Percentiles rank a stretch among this genome's conserved stretches.
phyloP scores from a whole-genome alignment of 2,113 vertebrate genomes.

The Chaetodon auriga region DNA sequence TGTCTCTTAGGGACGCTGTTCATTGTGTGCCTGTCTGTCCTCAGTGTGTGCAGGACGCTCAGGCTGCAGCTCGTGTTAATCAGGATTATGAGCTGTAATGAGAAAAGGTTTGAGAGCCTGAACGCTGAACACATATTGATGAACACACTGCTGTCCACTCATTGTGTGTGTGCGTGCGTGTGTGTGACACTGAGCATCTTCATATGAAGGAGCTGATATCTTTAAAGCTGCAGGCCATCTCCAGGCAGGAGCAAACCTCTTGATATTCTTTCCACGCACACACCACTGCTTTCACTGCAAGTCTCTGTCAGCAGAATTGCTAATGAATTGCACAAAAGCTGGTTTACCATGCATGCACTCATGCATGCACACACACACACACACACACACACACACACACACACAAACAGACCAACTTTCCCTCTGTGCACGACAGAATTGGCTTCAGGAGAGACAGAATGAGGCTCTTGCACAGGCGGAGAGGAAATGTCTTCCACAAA shows the following conservation, averaged over 20 bases:
- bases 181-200: constrained; percentile 20
- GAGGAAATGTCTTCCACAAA: constrained; percentile 55
- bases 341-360: constrained; percentile 64
- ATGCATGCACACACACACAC: constrained; percentile 23
- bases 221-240: constrained; percentile 76
- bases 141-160: constrained; percentile 41
- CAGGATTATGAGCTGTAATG: constrained; percentile 60
- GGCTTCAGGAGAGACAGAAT: constrained; percentile 55
- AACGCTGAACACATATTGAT: constrained; percentile 54
- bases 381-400: constrained; percentile 19
- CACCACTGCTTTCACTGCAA: constrained; percentile 59
- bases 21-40: constrained; percentile 39
- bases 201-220: constrained; percentile 64
- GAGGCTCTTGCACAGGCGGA: constrained; percentile 16
- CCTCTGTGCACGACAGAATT: constrained; percentile 45
- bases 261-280: constrained; percentile 70
- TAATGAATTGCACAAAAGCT: constrained; percentile 75
- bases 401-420: constrained; percentile 33
- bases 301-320: constrained; percentile 80
- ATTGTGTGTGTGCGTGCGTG: constrained; percentile 15
- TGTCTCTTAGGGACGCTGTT: constrained; percentile 36
- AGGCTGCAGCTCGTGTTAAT: constrained; percentile 53
- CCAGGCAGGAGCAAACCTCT: constrained; percentile 53
- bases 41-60: not conserved
- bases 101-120: constrained; percentile 55